Base-by-base conservation (phyloP, 2,888 invertebrate genomes). In the Drosophila niveifrons region DNA sequence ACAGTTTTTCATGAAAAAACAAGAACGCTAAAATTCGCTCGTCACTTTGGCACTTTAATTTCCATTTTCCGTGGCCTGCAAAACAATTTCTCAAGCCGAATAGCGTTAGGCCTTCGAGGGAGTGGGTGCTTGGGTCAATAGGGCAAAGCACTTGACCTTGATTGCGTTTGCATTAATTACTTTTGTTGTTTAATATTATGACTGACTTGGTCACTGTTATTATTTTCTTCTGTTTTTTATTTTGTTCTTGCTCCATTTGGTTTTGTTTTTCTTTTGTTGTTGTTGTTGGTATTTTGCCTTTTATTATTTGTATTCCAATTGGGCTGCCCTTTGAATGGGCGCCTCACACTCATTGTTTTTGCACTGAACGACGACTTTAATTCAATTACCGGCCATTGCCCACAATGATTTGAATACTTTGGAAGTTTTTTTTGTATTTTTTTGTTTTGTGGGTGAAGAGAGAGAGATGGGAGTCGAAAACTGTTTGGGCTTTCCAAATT, bases 101-200 rank as follows among this genome's bases (percentile, higher is more conserved):
- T n/a, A n/a, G 34, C 55, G 17, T 44, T 57, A 53, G 72, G 63
- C 69, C 72, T 70, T 74, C 62, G 50, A 13, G 9, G 4, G 41
- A 57, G 47, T 53, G 34, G 62, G 13, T 17, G 56, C 50, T 78
- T 58, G 69, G 80, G 76, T 87, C 84, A 85, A 85, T 75, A 75
- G 81, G 83, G 80, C 84, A 77, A 75, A 81, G 77, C 76, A 87
- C 81, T 82, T 87, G 86, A 84, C 86, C 86, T 88, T 87, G 86
- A 88, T 88, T 80, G 78, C 74, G 84, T 76, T 88, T 78, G 78
- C 77, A 88, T 78, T 88, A 81, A 88, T 85, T 88, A 88, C 83
- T 71, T 79, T 78, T 66, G 48, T 72, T 62, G 75, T 80, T 86
- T 83, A 70, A 84, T 86, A 75, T 86, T 83, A 67, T 83, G 87